Evolutionary conservation across 2,888 invertebrate genomes (phyloP), one percentile per base, ranked within the genome.

Genomic region (Hydrotaea diabolus): DNA sequence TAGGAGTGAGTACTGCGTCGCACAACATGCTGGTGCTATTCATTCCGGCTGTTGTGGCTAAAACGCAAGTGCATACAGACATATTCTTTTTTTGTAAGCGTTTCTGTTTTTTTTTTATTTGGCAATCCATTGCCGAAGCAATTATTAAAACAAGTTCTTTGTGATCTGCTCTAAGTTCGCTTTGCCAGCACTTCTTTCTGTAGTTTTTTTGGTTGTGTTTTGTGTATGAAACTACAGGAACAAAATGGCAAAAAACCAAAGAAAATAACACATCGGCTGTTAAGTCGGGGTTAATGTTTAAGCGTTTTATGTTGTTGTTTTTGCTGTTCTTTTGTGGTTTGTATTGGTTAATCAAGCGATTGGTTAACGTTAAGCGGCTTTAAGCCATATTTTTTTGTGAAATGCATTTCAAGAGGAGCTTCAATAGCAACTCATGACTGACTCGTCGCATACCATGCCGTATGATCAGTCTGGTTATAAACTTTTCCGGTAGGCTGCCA

Each of bases 91-190:
- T 66, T 43, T 17, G 39, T 66, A 66, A 69, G 19, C 46, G 69
- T 43, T 69, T 69, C 62, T n/a, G n/a, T 62, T 62, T 31, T 2
- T 8, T 4, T 43, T 57, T 66, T 26, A 59, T 5, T 59, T 59
- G 11, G 36, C 64, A 64, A 2, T 64, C 13, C 17, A 19, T 69
- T 69, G 69, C 69, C 23, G 8, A 19, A 55, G 76, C 75, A 71
- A 71, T 82, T 77, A 62, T 53, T 31, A 36, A 77, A 78, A 78
- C 72, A 64, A 72, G 78, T 69, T 77, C 69, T 69, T 69, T 59
- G 36, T 7, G 17, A 19, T 66, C 17, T 31, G 19, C 66, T 21
- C 9, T 11, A 66, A 66, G 43, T 43, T 53, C 26, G 1, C 21
- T 55, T 55, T 55, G 19, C 39, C n/a, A 55, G 21, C 21, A 59